Evolutionary conservation across 37 sponge, comb jelly and placozoan species (phyloP), one percentile per base, ranked within the genome.

Genomic region (Halichondria panicea): DNA sequence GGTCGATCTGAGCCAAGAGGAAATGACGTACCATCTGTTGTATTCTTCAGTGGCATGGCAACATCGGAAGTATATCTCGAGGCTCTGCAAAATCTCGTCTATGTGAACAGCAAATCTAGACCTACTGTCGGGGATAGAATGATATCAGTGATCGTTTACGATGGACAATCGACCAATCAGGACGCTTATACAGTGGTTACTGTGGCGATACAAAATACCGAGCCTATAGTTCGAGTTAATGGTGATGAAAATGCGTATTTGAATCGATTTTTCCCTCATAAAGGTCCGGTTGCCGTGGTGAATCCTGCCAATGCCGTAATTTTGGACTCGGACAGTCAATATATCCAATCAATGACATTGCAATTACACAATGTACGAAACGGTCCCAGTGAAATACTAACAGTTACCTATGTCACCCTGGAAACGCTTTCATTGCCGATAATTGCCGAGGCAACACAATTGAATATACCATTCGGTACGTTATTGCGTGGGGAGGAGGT

Each of bases 311-410:
- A 55, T 6, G 74, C 96, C 11, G 37, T 36, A 13, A 55, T 95
- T 40, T 64, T 57, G 0, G 96, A 95, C 71, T 53, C 77, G 7
- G 96, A 95, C 78, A 85, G 89, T 42, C 35, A 25, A 1, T 61
- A 48, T 4, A 75, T 95, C 6, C 19, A 31, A 2, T 67, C 38
- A 18, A 89, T 87, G 6, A 86, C 81, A 5, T 40, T 95, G 38
- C 39, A 59, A 28, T 71, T 95, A 0, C 25, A 55, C 12, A 81
- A 88, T 60, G 71, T 77, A 21, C 64, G 55, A 48, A 84, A 95
- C 65, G 79, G 57, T 25, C 72, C 27, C 0, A 15, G 50, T 54
- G 96, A 95, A 74, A 44, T 28, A 1, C 83, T 95, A 15, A 30
- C 44, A 1, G 83, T 74, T 2, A 95, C 89, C 4, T 88, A 91